Percentiles rank a stretch among this genome's conserved stretches.
phyloP scores from a whole-genome alignment of 2,797 vertebrate species.

The Limnodromus scolopaceus region DNA sequence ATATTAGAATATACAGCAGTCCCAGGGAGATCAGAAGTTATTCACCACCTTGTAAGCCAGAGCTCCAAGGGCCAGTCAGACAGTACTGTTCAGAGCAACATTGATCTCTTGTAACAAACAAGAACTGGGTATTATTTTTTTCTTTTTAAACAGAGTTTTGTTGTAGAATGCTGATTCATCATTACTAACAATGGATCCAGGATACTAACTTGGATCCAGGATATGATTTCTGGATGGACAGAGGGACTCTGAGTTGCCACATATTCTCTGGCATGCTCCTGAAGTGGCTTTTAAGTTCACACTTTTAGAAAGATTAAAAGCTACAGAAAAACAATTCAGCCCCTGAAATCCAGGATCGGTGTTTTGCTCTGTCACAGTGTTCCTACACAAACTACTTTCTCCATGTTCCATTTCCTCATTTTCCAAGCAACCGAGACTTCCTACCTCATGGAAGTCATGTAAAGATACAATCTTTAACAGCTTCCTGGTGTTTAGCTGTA shows the following conservation, averaged over 20 bases:
- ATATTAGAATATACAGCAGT: background rate
- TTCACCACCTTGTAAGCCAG: background rate
- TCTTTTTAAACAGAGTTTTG: background rate
- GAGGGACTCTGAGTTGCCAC: background rate
- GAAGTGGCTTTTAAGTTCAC: background rate
- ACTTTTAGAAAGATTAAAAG: background rate
- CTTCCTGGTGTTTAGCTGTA: background rate
- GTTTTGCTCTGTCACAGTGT: background rate
- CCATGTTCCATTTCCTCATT: background rate
- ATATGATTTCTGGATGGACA: background rate
- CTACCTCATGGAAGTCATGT: background rate
- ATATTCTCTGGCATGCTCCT: background rate
- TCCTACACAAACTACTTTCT: background rate
- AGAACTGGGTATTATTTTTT: background rate
- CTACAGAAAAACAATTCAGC: background rate
- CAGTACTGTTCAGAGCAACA: background rate
- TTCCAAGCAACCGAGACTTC: background rate
- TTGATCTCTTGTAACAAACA: background rate
- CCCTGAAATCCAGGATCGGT: background rate
- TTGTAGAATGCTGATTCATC: background rate
- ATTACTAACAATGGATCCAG: background rate
- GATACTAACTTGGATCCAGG: background rate
- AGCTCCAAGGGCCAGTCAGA: background rate
- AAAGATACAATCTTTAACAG: background rate
- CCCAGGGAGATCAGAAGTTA: background rate